Conservation (phyloP, 2,797 vertebrate species). For the Xenops minutus region DNA sequence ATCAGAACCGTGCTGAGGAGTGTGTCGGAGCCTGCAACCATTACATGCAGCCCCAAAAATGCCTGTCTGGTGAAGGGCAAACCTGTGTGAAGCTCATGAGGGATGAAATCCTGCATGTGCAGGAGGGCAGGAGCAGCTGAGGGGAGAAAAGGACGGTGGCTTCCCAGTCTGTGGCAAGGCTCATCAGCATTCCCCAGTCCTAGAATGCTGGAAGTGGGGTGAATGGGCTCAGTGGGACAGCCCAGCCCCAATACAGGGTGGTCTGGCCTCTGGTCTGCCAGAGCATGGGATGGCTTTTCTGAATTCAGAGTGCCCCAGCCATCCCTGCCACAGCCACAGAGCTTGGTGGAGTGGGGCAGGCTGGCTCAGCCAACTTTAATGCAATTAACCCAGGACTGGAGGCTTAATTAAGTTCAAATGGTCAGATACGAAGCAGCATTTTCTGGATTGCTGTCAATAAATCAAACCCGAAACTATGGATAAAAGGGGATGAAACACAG, state of each 20-base stretch:
- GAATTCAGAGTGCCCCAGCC: accelerated
- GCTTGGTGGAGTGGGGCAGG: background rate
- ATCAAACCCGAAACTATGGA: background rate
- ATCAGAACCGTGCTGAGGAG: background rate
- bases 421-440: background rate
- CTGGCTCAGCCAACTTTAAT: slow-evolving; percentile 16
- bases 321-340: accelerated
- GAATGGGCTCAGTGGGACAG: accelerated
- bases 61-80: background rate
- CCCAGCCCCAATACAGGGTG: background rate
- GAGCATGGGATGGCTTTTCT: background rate
- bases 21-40: accelerated
- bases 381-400: slow-evolving; percentile 33
- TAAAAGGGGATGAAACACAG: background rate
- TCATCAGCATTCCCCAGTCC: accelerated
- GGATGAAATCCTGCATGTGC: background rate
- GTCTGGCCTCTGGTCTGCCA: background rate
- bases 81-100: accelerated
- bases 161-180: accelerated
- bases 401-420: slow-evolving; percentile 51
- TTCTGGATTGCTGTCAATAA: slow-evolving; percentile 23
- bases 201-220: background rate
- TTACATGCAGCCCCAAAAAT: background rate
- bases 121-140: background rate
- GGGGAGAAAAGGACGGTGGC: accelerated